A percentile compares a stretch with the other conserved stretches of the same genome.
phyloP scores from a whole-genome alignment of 2,888 invertebrate genomes.

The Napeogenes sylphis region DNA sequence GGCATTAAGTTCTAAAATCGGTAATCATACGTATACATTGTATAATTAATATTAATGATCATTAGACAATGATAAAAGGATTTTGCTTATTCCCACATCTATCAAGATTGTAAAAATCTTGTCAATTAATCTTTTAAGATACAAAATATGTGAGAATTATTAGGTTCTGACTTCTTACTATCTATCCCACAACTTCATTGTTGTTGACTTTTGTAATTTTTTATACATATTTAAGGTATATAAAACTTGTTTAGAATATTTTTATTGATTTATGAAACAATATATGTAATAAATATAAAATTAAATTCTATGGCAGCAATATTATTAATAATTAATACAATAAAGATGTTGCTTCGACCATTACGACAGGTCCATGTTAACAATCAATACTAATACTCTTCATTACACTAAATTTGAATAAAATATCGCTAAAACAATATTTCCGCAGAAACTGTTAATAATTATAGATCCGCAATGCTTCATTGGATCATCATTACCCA shows the following conservation, averaged over 20 bases:
- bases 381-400: not conserved
- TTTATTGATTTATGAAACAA: no score
- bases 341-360: not conserved
- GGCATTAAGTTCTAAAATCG: not conserved
- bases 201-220: not conserved
- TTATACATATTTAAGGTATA: no score
- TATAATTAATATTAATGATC: not conserved
- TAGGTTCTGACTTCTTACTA: not conserved
- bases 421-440: constrained; percentile 8
- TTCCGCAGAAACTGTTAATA: constrained; percentile 21
- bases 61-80: not conserved
- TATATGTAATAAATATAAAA: no score
- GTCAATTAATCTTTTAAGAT: constrained; percentile 17
- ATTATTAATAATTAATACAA: no score
- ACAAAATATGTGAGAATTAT: constrained; percentile 32
- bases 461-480: constrained; percentile 26
- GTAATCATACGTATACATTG: not conserved
- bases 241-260: no score
- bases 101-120: not conserved
- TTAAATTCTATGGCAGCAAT: no score
- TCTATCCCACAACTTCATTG: not conserved
- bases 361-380: not conserved
- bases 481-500: constrained; percentile 21
- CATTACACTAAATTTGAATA: constrained; percentile 1
- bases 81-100: constrained; percentile 9